Base-by-base conservation (phyloP, 2,797 vertebrate genomes). In the Mus minutoides region DNA sequence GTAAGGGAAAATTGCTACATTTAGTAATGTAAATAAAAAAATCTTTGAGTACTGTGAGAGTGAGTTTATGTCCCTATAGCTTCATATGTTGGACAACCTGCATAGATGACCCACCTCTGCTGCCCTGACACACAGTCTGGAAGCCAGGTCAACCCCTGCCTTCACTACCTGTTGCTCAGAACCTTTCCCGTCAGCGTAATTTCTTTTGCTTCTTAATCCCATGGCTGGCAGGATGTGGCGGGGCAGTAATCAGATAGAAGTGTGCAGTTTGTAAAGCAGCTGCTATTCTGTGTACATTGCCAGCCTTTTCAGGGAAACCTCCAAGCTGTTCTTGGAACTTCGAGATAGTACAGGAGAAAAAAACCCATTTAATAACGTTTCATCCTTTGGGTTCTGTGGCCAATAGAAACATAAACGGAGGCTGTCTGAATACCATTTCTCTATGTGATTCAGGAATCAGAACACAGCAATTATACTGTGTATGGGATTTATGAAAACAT, bases 311-410 rank as follows among this genome's bases (percentile, higher is more conserved):
- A 91, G 96, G 95, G 96, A 95, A 96, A 91, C 88, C 92, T 94
- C 88, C 90, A 89, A 94, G 94, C 97, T 97, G 94, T 96, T 97
- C 97, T 97, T 96, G 97, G 97, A 97, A 97, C 94, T 96, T 80
- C 52, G 86, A 0, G 31, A 83, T 80, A 86, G 92, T 78, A 79
- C 83, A 93, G 95, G 46, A n/a, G 34, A 10, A 0, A 40, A 84
- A 95, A 95, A 92, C 79, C 26, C 71, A 84, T 94, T 91, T 96
- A 92, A 97, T 97, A 94, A 95, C 86, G 87, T 96, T 94, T 96
- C 90, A 86, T 94, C 96, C 75, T 93, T 80, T 29, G 95, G 94
- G 92, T 73, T 91, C 96, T 90, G 92, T 77, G 29, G 95, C 95
- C 93, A 93, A 85, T 94, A 89, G 92, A 91, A 71, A 95, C 90